Base-by-base conservation (phyloP, 2,113 vertebrate genomes). In the Cavia aperea region DNA sequence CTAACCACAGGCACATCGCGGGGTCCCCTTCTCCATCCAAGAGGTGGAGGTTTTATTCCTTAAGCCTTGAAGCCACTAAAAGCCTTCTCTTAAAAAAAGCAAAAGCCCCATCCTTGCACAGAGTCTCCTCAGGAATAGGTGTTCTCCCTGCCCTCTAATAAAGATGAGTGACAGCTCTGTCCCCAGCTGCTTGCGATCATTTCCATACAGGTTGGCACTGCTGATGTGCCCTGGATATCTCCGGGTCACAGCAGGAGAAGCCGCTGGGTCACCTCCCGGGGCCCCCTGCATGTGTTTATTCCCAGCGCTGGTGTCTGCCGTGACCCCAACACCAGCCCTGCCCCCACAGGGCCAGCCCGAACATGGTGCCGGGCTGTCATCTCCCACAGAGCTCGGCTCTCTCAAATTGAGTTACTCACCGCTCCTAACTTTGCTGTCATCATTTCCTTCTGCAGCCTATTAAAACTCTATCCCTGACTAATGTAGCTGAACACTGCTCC, bases 401-500 rank as follows among this genome's bases (percentile, higher is more conserved):
- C 24, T 63, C 15, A 46, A 94, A 94, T 85, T 92, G 89, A 68
- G 95, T 94, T 82, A 89, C 93, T 77, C 84, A n/a, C n/a, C 9
- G 85, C 58, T 77, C 93, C 62, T 88, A 88, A n/a, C 88, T 95
- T 43, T 49, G 49, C 19, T 12, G 46, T 91, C 92, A 93, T 93
- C 81, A 1, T 93, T 96, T 84, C 86, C 89, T 96, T 93, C 94
- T 1, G 91, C 93, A 96, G 95, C 95, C 91, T 92, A 19, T 95
- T 95, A 70, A 56, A 86, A 95, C 96, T 93, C 95, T 33, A 87
- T 95, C 97, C 95, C 96, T 94, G 95, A 89, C 95, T 97, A 92
- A 95, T 83, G 97, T 85, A 95, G 97, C 97, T 95, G 81, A 95
- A 91, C 90, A 36, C 68, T 15, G 95, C 93, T 97, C 95, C 88